phyloP scores from a whole-genome alignment of 2,797 vertebrate genomes.

The Galago senegalensis region DNA sequence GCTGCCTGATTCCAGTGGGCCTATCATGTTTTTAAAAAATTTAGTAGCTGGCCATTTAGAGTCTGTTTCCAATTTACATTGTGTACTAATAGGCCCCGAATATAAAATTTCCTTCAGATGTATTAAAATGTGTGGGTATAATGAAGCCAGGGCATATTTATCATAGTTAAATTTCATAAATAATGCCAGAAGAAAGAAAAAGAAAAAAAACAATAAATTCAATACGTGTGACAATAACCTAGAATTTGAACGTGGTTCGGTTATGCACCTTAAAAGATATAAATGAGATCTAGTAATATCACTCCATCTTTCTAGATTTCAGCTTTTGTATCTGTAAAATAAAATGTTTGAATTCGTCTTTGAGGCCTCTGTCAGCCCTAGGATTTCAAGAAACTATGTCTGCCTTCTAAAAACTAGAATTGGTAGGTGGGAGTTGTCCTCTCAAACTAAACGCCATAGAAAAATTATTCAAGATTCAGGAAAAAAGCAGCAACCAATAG shows the following conservation, averaged over 20 bases:
- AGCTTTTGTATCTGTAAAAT: slow-evolving; percentile 35
- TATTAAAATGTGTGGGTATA: slow-evolving; percentile 78
- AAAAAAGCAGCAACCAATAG: slow-evolving; percentile 27
- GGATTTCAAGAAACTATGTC: background rate
- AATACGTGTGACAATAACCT: slow-evolving; percentile 50
- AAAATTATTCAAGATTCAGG: slow-evolving; percentile 49
- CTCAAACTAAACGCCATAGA: background rate
- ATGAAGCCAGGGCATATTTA: slow-evolving; percentile 78
- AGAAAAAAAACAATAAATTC: slow-evolving; percentile 38
- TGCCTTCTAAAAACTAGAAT: slow-evolving; percentile 43
- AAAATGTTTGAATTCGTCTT: slow-evolving; percentile 52
- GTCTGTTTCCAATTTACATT: slow-evolving; percentile 85
- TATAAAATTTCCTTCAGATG: slow-evolving; percentile 82
- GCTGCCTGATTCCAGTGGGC: slow-evolving; percentile 82
- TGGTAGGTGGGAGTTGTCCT: background rate
- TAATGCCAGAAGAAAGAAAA: slow-evolving; percentile 72
- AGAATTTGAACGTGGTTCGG: slow-evolving; percentile 51
- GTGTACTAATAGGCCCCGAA: slow-evolving; percentile 75
- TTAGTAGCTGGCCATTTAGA: slow-evolving; percentile 82
- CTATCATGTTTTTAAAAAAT: slow-evolving; percentile 81
- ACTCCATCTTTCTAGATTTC: slow-evolving; percentile 46
- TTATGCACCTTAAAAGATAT: slow-evolving; percentile 42
- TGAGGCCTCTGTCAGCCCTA: background rate
- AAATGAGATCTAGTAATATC: background rate
- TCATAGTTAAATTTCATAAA: slow-evolving; percentile 82